Base-by-base conservation (phyloP, 2,888 invertebrate genomes). In the Choristoneura rosaceana region DNA sequence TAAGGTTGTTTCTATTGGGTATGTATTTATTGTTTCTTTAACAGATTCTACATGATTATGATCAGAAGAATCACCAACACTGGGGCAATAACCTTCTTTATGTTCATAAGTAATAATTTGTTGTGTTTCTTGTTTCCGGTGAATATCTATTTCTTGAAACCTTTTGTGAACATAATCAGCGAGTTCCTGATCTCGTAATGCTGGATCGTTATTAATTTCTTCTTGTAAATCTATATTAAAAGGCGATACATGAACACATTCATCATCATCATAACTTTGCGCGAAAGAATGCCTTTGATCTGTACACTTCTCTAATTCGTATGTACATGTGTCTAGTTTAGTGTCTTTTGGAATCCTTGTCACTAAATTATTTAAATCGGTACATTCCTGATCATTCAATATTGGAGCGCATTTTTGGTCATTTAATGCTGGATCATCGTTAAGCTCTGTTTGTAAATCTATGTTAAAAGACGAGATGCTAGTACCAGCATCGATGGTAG, bases 151-250 rank as follows among this genome's bases (percentile, higher is more conserved):
- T 50, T 50, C 5, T 50, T 50, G 15, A 4, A 50, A 50, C n/a
- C n/a, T 4, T 50, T 50, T 15, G 15, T 50, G n/a, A 50, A 50
- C 4, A 50, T 50, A 50, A 50, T 50, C 50, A 7, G 50, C 15
- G 12, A 50, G n/a, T 50, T 50, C 50, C 8, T 50, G n/a, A 15
- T 50, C 50, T 50, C 8, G 50, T 8, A 50, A 50, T n/a, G 15
- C 50, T 4, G 50, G 50, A 4, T 50, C 50, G 15, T 50, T 15
- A 50, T 50, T 8, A 4, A 50, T 4, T 12, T 50, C 50, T 50
- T 50, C 50, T 50, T 50, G 50, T 15, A 50, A 14, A 45, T 50
- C 50, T n/a, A 50, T 15, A 50, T n/a, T n/a, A 50, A 50, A 50
- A 12, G 15, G 50, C 12, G 45, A 25, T 2, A 25, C 25, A 25